phyloP scores from a whole-genome alignment of 1,140 invertebrate species.

The Temnothorax curvispinosus region DNA sequence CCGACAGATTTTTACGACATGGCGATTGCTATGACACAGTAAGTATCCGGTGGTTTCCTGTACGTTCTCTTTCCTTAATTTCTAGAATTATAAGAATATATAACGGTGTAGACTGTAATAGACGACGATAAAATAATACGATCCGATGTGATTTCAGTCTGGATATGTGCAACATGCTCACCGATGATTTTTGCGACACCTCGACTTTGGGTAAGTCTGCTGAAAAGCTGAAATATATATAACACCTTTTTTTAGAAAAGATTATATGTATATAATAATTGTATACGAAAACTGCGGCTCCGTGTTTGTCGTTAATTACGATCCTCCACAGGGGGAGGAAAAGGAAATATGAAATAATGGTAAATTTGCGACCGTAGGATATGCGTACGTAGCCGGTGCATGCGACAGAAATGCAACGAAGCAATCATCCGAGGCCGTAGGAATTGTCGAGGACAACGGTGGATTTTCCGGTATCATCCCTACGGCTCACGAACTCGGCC shows the following conservation, averaged over 20 bases:
- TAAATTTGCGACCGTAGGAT: constrained; percentile 66
- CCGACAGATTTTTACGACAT: constrained; percentile 68
- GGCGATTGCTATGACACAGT: constrained; percentile 71
- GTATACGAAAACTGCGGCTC: not conserved
- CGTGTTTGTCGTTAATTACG: not conserved
- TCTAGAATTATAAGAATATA: not conserved
- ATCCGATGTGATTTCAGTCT: constrained; percentile 22
- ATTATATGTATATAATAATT: no score
- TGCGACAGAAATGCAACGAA: constrained; percentile 69
- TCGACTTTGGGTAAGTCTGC: constrained; percentile 65
- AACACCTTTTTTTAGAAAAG: no score
- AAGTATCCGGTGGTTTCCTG: not conserved
- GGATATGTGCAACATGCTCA: constrained; percentile 70
- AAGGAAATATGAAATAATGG: not conserved
- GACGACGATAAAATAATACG: no score
- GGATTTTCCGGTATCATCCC: constrained; percentile 80
- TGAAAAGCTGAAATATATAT: not conserved
- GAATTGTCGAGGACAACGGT: constrained; percentile 80
- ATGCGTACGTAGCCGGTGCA: constrained; percentile 76
- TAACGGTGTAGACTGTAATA: no score
- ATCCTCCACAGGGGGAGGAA: not conserved
- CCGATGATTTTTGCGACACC: constrained; percentile 57
- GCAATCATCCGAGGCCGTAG: constrained; percentile 74
- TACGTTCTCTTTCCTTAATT: not conserved
- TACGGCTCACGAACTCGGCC: constrained; percentile 80